phyloP scores from a whole-genome alignment of 2,888 invertebrate genomes.

The Drosophila longiperda region DNA sequence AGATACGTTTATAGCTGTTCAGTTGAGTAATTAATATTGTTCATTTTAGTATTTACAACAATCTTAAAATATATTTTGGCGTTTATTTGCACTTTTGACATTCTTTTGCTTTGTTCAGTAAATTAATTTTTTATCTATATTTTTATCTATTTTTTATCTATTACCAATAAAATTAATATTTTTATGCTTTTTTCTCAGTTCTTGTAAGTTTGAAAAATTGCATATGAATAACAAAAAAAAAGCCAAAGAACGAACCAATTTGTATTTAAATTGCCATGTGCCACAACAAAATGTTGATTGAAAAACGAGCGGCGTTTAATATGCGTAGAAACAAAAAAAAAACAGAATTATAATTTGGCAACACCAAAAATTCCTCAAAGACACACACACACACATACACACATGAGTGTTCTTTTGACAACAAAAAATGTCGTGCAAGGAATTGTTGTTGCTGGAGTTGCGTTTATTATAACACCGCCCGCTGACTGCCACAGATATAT shows the following conservation, averaged over 20 bases:
- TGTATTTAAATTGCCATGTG: slow-evolving; percentile 47
- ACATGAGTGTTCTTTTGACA: slow-evolving; percentile 58
- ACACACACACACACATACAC: slow-evolving; percentile 22
- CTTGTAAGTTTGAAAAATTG: not conserved
- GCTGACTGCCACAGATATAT: slow-evolving; percentile 68
- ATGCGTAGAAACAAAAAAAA: slow-evolving; percentile 45
- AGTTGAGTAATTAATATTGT: not conserved
- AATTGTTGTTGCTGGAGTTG: slow-evolving; percentile 39
- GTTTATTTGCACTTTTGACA: not conserved
- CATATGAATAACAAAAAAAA: not conserved
- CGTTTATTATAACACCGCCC: slow-evolving; percentile 67
- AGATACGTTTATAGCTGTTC: not conserved
- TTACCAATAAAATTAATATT: not conserved
- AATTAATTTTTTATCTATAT: not conserved
- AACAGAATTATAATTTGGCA: slow-evolving; percentile 49
- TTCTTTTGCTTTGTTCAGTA: not conserved
- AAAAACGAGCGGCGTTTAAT: slow-evolving; percentile 60
- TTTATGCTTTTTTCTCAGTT: not conserved
- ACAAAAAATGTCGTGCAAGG: slow-evolving; percentile 56
- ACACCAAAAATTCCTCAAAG: slow-evolving; percentile 66
- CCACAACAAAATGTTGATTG: slow-evolving; percentile 59
- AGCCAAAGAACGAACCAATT: slow-evolving; percentile 21
- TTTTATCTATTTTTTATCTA: not conserved
- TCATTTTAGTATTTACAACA: slow-evolving; percentile 10
- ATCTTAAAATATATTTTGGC: not conserved